Conservation (phyloP, 2,797 vertebrate genomes). For the Chaetophractus vellerosus region DNA sequence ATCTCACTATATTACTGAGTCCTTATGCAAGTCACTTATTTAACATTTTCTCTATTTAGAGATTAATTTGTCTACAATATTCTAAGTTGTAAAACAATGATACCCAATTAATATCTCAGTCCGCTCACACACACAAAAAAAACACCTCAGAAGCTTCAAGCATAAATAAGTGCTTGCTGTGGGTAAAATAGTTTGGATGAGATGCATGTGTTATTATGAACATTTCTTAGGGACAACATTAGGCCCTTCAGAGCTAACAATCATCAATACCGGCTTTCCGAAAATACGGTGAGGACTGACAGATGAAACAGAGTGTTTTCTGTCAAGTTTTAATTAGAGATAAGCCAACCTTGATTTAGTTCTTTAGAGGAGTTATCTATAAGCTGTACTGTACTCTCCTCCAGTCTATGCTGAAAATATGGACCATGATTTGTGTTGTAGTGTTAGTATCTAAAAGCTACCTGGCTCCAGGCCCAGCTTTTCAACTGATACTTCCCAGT, state of each 20-base stretch:
- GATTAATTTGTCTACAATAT: neutral
- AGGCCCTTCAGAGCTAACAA: neutral
- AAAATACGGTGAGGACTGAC: neutral
- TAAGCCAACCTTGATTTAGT: constrained; percentile 48
- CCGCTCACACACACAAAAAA: neutral
- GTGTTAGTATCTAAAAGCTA: constrained; percentile 52
- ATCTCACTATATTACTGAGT: neutral
- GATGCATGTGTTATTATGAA: neutral
- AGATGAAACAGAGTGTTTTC: constrained; percentile 9
- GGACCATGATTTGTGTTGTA: constrained; percentile 35
- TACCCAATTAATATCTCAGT: neutral
- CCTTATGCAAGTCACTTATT: neutral
- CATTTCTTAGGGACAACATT: neutral
- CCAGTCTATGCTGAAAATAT: neutral
- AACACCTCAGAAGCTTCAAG: neutral
- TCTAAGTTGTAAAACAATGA: neutral
- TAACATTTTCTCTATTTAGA: neutral
- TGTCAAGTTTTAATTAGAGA: constrained; percentile 50
- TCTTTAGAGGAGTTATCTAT: neutral
- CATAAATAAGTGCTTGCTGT: neutral
- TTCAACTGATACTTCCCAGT: constrained; percentile 13
- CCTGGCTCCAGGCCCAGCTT: constrained; percentile 56
- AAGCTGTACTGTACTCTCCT: neutral
- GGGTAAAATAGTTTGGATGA: neutral
- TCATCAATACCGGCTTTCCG: neutral